Base-by-base conservation (phyloP, 2,113 vertebrate genomes). In the Pampusana beccarii region DNA sequence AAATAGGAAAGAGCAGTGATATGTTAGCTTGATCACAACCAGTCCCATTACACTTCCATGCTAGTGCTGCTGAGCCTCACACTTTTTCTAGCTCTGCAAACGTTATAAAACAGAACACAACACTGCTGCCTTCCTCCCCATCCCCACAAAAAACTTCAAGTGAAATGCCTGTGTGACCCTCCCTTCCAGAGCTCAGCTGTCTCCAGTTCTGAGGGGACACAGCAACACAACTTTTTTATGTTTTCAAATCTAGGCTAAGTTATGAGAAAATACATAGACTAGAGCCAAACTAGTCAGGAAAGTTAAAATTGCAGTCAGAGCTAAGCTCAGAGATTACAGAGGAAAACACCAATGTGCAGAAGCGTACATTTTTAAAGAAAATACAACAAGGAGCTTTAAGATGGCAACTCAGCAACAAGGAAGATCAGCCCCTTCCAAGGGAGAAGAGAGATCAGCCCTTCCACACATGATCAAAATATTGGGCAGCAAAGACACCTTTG, bases 221-320 rank as follows among this genome's bases (percentile, higher is more conserved):
- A 54, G 13, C 5, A 25, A 15, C 2, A 1, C 12, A 53, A 15
- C 0, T 44, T 88, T 87, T 72, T 64, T 6, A 44, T 8, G 5
- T 21, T 87, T 67, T 84, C 42, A 87, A 44, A 72, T 10, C 13
- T 46, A n/a, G 10, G 8, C 5, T 67, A 77, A 60, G 2, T 12
- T 85, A 14, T 64, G 25, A 90, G 28, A 83, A 91, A 86, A 67
- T 6, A 50, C 12, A 24, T 2, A 71, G 26, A 44, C 23, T 53
- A 61, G 13, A 79, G 16, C 8, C 53, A 70, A 65, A 6, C 13
- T 42, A 26, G 3, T 3, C 8, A 75, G 8, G 21, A 91, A 87
- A 46, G 23, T 16, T 7, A 72, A 67, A 64, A 73, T 4, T 36
- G 2, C 33, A 60, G 6, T 28, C 13, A 84, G 67, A 91, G 6